phyloP scores from a whole-genome alignment of 2,797 vertebrate genomes.

The Syngnathus acus region DNA sequence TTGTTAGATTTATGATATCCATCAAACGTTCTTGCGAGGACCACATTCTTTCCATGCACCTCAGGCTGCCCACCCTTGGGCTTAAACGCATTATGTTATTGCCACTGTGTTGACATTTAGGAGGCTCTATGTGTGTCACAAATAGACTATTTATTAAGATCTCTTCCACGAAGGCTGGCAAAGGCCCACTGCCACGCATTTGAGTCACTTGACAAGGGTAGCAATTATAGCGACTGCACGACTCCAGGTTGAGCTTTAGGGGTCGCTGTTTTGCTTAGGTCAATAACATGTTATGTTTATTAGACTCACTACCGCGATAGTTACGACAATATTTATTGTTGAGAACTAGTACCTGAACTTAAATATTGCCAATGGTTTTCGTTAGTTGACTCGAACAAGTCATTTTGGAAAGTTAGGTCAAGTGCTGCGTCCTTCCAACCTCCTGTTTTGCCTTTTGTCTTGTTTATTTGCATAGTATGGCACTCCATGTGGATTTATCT shows the following conservation, averaged over 20 bases:
- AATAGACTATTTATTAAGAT: constrained; percentile 5
- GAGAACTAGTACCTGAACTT: not conserved
- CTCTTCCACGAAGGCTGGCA: constrained; percentile 4
- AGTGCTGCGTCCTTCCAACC: not conserved
- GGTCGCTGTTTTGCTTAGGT: constrained; percentile 25
- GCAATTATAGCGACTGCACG: constrained; percentile 12
- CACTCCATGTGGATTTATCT: not conserved
- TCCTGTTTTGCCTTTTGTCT: not conserved
- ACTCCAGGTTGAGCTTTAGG: constrained; percentile 29
- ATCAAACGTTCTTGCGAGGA: not conserved
- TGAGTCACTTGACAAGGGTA: not conserved
- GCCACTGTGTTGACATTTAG: not conserved
- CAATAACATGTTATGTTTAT: not conserved
- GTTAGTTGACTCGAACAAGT: not conserved
- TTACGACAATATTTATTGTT: not conserved
- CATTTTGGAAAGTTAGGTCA: not conserved
- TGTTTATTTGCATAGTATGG: not conserved
- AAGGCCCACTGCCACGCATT: not conserved
- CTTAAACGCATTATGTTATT: not conserved
- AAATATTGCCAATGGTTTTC: too few species aligned
- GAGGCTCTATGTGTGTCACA: not conserved
- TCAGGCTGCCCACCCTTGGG: not conserved
- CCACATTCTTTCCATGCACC: not conserved
- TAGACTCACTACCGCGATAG: too few species aligned
- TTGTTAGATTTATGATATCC: not conserved